Evolutionary conservation across 2,113 vertebrate species (phyloP), one percentile per base, ranked within the genome.

Genomic region (Larimichthys polyactis): DNA sequence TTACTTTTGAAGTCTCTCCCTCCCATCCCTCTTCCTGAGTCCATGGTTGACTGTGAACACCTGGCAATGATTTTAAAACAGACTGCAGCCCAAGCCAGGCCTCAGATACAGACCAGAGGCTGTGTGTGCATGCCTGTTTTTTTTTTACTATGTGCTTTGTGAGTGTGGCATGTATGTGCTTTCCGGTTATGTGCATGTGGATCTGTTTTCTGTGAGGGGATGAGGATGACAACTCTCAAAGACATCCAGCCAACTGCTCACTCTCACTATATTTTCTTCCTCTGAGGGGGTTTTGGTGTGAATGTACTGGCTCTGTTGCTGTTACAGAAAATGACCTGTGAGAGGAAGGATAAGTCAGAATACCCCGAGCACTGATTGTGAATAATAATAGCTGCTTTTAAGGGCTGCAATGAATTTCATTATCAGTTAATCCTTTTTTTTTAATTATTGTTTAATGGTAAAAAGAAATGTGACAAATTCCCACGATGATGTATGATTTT

Each of bases 61-160:
- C 94, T 95, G 94, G 95, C 86, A 95, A 91, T 95, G 92, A 93
- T 95, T 95, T 92, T n/a, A 78, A 16, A 88, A 82, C 90, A 83
- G 89, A 82, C 92, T 93, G 89, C 87, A 92, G 81, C 82, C 85
- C 19, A 91, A 91, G 87, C 89, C 90, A 72, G 83, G 89, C 75
- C 86, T 90, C 87, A 81, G 89, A 90, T 64, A 89, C 66, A 73
- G 83, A 80, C 87, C 84, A 90, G 82, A 73, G 87, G 74, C 78
- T 80, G 75, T 51, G 15, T 67, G 70, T 76, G 74, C 63, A 27
- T 78, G 66, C 62, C 58, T 69, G 36, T 40, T 40, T 40, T 40
- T 40, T 36, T 14, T 58, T 36, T 46, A 32, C 57, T 81, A 66
- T 79, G 75, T 58, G 55, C 22, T 78, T 60, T 63, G 54, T 81